Percentiles rank a stretch among this genome's conserved stretches.
Conservation (phyloP, 2,797 vertebrate species). For the Chelon auratus region DNA sequence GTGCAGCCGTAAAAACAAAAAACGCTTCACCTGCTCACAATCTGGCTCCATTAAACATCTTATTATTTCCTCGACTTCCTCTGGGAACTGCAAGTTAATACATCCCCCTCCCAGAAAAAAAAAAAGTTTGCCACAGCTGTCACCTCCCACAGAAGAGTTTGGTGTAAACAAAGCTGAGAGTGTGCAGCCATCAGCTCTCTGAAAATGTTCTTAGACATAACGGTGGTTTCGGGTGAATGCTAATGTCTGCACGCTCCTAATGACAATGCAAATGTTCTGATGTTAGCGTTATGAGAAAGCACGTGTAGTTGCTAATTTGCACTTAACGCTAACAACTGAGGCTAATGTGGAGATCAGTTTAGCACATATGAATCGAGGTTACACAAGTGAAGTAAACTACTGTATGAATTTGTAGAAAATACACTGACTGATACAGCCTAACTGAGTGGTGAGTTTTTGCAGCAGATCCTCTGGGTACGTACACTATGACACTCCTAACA, state of each 20-base stretch:
- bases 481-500: slow-evolving; percentile 15
- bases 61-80: slow-evolving; percentile 48
- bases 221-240: not conserved
- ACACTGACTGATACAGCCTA: slow-evolving; percentile 13
- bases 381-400: too few relatives aligned
- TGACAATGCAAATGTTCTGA: not conserved
- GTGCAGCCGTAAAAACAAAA: slow-evolving; percentile 24
- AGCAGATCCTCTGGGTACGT: slow-evolving; percentile 12
- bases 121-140: slow-evolving; percentile 15
- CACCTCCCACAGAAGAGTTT: slow-evolving; percentile 14
- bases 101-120: slow-evolving; percentile 8
- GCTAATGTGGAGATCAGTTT: not conserved
- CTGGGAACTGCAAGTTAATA: slow-evolving; percentile 25
- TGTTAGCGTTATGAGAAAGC: not conserved
- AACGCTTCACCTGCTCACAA: slow-evolving; percentile 41
- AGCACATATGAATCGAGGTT: too few relatives aligned
- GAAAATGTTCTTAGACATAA: not conserved
- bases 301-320: not conserved
- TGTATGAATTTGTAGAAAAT: not conserved
- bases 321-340: not conserved
- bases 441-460: slow-evolving; percentile 24
- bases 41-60: slow-evolving; percentile 52
- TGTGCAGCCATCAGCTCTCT: not conserved
- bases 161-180: not conserved
- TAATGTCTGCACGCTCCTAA: not conserved